Evolutionary conservation across 1,140 invertebrate species (phyloP), one percentile per base, ranked within the genome.

Genomic region (Drosophila bipectinata): DNA sequence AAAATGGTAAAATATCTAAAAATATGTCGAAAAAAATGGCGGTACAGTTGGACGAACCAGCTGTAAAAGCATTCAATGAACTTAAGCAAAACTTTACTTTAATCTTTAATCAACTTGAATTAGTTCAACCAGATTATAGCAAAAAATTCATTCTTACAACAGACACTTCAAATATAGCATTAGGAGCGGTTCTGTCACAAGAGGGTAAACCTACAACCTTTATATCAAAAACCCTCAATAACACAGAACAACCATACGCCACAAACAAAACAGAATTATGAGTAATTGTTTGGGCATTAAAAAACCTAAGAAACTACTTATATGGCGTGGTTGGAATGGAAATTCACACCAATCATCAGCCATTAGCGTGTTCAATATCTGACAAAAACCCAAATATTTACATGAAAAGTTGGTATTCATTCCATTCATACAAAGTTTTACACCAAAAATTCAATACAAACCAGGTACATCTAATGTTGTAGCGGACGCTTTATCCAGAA

Each of bases 171-270:
- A n/a, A n/a, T n/a, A n/a, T n/a, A n/a, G 44, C 56, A 18, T 14
- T 48, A n/a, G n/a, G n/a, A n/a, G n/a, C n/a, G n/a, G 56, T 58
- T 2, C 6, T 59, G 15, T 48, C 55, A 1, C 55, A 59, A 26
- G 28, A 59, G 28, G 26, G 26, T 9, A 28, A 57, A n/a, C 55
- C 24, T 12, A 45, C 26, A 6, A 48, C 24, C 1, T 48, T 48
- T 10, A 48, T 48, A 5, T 48, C 21, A 2, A 48, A 26, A 21
- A 47, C 47, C 12, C 21, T 48, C 4, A 10, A 15, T 14, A 47
- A 47, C 24, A 47, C 45, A 2, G 45, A 47, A 12, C 44, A 48
- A 24, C 4, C 18, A 1, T 48, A 48, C n/a, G 47, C 47, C 3
- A 26, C 47, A 6, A 26, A 48, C 6, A 48, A 48, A 6, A 48